Base-by-base conservation (phyloP, 2,797 vertebrate species). In the Tarsius wallacei region DNA sequence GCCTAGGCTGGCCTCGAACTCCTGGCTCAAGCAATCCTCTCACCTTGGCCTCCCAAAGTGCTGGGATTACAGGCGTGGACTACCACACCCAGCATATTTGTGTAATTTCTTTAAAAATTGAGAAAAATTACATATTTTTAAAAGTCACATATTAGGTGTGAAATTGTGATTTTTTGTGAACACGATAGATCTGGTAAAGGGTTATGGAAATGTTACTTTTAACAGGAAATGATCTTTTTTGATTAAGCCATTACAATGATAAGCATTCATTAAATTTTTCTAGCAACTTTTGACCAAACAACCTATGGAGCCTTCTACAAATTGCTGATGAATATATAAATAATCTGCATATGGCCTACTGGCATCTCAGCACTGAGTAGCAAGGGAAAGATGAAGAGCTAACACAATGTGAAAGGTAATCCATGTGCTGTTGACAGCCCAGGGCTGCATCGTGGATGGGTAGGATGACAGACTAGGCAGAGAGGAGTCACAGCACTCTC, bases 101-200 rank as follows among this genome's bases (percentile, higher is more conserved):
- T n/a, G n/a, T n/a, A n/a, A n/a, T n/a, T n/a, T n/a, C n/a, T n/a
- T n/a, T n/a, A 86, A 42, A 19, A 84, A 55, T 63, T 73, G 33
- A 74, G 71, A 85, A 87, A 76, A 80, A 64, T 12, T 87, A 19
- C 57, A 3, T 76, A 92, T 96, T 97, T 84, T 49, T 80, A 86
- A 76, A 85, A 81, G 15, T 77, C 11, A 51, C 33, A 57, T 95
- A 24, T 88, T 83, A 87, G 53, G 22, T 95, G 55, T 76, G 31
- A 83, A 74, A 26, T 33, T 70, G 5, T 49, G 26, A n/a, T 86
- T 94, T 71, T 64, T 87, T 81, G 42, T 87, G 63, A 57, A 87
- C 70, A 59, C 16, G 66, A 1, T 74, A 59, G 26, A 80, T 80
- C 49, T 93, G 12, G 19, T 68, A 49, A 74, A 96, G 12, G 6